Evolutionary conservation across 2,888 invertebrate species (phyloP).

Genomic region (Ichneumoninae sp.): DNA sequence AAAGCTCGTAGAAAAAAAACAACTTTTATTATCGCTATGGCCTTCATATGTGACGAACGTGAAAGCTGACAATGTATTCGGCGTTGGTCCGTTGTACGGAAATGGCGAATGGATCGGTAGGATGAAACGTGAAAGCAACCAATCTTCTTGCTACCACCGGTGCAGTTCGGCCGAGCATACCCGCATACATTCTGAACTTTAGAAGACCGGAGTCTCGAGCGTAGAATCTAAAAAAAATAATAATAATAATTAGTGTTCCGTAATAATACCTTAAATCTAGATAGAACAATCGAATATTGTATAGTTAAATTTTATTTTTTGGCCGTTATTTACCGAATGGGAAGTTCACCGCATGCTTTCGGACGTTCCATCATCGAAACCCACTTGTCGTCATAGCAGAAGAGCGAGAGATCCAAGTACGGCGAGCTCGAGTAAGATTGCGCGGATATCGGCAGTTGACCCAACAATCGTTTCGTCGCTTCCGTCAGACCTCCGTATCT

Average conservation of each 20-base stretch:
- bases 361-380: constrained; percentile 98
- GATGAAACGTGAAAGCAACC: constrained; percentile 98
- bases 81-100: constrained; percentile 97
- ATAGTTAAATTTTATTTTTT: neutral
- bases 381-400: constrained; percentile 98
- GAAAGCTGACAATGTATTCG: constrained; percentile 98
- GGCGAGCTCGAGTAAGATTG: constrained; percentile 97
- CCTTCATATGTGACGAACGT: constrained; percentile 89
- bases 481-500: constrained; percentile 95
- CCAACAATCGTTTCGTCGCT: constrained; percentile 94
- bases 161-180: constrained; percentile 87
- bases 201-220: constrained; percentile 91
- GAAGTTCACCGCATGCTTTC: constrained; percentile 96
- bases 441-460: constrained; percentile 96
- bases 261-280: neutral
- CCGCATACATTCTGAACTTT: constrained; percentile 91
- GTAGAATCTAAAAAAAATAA: constrained; percentile 88
- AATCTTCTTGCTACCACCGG: constrained; percentile 90
- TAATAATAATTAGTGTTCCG: neutral
- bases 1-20: constrained; percentile 28
- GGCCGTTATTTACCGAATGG: constrained; percentile 89
- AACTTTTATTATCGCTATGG: neutral
- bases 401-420: constrained; percentile 95
- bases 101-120: constrained; percentile 97
- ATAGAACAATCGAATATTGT: neutral